Percentiles rank a stretch among this genome's conserved stretches.
phyloP scores from a whole-genome alignment of 2,797 vertebrate genomes.

The Nannoperca obscura region DNA sequence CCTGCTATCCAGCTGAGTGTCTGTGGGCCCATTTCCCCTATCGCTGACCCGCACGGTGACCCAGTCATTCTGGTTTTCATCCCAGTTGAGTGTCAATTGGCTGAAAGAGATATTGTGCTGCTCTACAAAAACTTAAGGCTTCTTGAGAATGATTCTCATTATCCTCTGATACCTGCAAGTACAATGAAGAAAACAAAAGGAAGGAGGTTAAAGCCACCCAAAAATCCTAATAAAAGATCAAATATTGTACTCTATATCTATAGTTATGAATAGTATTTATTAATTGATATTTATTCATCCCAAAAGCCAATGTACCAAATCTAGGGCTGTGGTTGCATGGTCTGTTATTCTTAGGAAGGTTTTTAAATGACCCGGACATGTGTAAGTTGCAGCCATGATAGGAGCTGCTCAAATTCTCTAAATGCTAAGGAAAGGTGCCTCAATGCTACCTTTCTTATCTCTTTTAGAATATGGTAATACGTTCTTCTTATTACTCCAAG shows the following conservation, averaged over 20 bases:
- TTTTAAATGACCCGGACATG: no score
- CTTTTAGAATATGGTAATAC: no score
- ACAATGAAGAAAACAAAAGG: not conserved
- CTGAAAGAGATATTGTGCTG: constrained; percentile 6
- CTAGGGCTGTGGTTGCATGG: no score
- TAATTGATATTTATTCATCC: no score
- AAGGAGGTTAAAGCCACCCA: not conserved
- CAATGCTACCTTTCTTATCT: no score
- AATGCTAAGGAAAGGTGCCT: no score
- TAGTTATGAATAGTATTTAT: not conserved
- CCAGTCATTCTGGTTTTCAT: constrained; percentile 21
- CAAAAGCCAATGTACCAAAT: no score
- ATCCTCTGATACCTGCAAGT: not conserved
- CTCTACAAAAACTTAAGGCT: not conserved
- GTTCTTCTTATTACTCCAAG: no score
- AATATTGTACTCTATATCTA: not conserved
- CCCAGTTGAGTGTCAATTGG: constrained; percentile 21
- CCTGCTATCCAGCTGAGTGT: constrained; percentile 33
- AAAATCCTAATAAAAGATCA: not conserved
- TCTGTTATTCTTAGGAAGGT: no score
- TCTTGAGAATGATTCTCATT: not conserved
- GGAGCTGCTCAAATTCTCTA: no score
- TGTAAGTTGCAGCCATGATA: no score
- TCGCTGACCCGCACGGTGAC: constrained; percentile 25
- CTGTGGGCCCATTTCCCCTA: constrained; percentile 7